Conservation (phyloP, 1,140 invertebrate genomes). For the Palaemon carinicauda region DNA sequence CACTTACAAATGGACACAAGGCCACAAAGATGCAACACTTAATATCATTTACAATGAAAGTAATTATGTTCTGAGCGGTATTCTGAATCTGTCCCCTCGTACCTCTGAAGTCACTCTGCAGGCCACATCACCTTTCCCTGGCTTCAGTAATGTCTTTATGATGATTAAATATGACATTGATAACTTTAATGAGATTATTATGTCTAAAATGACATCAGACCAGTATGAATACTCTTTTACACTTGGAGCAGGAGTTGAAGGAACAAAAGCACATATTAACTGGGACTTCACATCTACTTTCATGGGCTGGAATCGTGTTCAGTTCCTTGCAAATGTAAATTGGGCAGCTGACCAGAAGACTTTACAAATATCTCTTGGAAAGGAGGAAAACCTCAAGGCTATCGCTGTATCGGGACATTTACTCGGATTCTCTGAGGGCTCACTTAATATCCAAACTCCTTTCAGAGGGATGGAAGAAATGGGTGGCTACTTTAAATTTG, state of each 20-base stretch:
- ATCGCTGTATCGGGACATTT: too few relatives aligned
- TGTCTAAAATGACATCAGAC: background rate
- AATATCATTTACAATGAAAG: background rate
- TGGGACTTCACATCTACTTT: background rate
- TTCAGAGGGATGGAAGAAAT: background rate
- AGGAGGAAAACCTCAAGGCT: too few relatives aligned
- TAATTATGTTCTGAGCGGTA: background rate
- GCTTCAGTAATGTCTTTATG: background rate
- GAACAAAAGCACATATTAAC: background rate
- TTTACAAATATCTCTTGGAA: too few relatives aligned
- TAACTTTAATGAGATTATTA: background rate
- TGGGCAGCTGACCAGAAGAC: too few relatives aligned
- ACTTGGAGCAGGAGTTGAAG: background rate
- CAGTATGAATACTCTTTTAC: background rate
- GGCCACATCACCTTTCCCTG: background rate
- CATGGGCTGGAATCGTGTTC: background rate
- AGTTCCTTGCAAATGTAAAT: background rate
- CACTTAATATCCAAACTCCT: too few relatives aligned
- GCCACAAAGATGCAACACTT: background rate
- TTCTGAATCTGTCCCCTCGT: background rate
- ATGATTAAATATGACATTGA: background rate
- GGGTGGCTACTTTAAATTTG: background rate
- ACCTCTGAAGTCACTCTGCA: background rate
- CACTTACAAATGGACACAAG: background rate
- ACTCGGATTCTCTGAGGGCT: too few relatives aligned